Conservation (phyloP, 1,140 invertebrate species). For the Trichoplusia ni region DNA sequence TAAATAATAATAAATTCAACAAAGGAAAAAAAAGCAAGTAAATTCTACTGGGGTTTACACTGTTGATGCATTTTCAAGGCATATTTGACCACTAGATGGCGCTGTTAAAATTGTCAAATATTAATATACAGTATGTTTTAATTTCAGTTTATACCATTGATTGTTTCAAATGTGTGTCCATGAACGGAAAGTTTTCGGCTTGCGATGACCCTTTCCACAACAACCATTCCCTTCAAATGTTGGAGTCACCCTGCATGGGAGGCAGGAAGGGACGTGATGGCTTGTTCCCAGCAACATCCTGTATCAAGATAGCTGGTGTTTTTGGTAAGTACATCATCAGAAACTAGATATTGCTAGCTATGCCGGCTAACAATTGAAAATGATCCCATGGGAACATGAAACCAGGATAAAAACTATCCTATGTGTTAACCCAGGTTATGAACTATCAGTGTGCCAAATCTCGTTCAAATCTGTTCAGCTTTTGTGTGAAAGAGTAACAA, state of each 20-base stretch:
- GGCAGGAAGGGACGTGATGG: slow-evolving; percentile 95
- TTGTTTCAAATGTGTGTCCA: slow-evolving; percentile 97
- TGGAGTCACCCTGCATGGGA: slow-evolving; percentile 96
- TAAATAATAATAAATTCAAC: too few relatives aligned
- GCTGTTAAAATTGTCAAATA: background rate
- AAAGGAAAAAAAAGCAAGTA: too few relatives aligned
- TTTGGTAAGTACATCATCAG: slow-evolving; percentile 67
- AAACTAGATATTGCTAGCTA: too few relatives aligned
- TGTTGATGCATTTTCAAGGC: too few relatives aligned
- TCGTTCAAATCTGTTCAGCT: too few relatives aligned
- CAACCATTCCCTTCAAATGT: slow-evolving; percentile 91
- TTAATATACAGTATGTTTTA: background rate
- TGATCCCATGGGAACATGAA: too few relatives aligned
- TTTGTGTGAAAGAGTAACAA: too few relatives aligned
- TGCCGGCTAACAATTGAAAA: too few relatives aligned
- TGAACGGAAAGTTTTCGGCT: slow-evolving; percentile 91
- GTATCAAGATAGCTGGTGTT: slow-evolving; percentile 95
- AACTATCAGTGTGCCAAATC: too few relatives aligned
- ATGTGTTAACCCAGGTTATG: too few relatives aligned
- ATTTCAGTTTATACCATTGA: slow-evolving; percentile 87
- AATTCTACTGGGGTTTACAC: too few relatives aligned
- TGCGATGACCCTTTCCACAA: slow-evolving; percentile 99
- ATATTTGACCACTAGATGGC: background rate
- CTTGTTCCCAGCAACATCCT: slow-evolving; percentile 97
- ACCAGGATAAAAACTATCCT: too few relatives aligned